Base-by-base conservation (phyloP, 2,113 vertebrate genomes). In the Progne subis region DNA sequence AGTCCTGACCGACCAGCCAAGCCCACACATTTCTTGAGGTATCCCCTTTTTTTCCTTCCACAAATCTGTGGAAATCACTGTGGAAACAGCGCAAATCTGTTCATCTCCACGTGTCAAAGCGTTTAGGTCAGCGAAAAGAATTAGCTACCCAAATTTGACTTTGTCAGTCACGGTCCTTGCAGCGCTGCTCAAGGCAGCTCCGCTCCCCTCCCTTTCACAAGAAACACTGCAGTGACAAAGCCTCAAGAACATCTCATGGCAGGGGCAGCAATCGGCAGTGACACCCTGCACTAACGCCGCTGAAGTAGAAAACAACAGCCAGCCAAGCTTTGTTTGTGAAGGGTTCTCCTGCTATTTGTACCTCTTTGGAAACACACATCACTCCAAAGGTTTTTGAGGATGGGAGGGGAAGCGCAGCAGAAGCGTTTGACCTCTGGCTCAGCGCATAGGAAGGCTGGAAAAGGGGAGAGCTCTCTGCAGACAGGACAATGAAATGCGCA, bases 101-200 rank as follows among this genome's bases (percentile, higher is more conserved):
- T 63, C 32, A 19, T 24, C 65, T 1, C 39, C 0, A 0, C 3
- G 23, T 25, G 26, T 47, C 61, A 32, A 70, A 57, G 46, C 3
- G 39, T 46, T 75, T 32, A 29, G 39, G 34, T 44, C 57, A 76
- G 50, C 37, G 85, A 24, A 55, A 78, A 14, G 5, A 59, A 90
- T 86, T 14, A 69, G 25, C 61, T 37, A 18, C 37, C 37, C 44
- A 39, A 71, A 81, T 56, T 24, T 68, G 20, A 56, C 32, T 41
- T 14, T 34, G 86, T 44, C 25, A 43, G 56, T 31, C 41, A 29
- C 2, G 49, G 37, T 6, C 50, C 49, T 41, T 7, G 20, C 74
- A 76, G 57, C 3, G 53, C 43, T 65, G 82, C 71, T 67, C 25
- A 2, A 26, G 49, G 59, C 75, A 17, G 12, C 26, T 65, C 8